Conservation (phyloP, 2,797 vertebrate species). For the Tenualosa thibaudeaui region DNA sequence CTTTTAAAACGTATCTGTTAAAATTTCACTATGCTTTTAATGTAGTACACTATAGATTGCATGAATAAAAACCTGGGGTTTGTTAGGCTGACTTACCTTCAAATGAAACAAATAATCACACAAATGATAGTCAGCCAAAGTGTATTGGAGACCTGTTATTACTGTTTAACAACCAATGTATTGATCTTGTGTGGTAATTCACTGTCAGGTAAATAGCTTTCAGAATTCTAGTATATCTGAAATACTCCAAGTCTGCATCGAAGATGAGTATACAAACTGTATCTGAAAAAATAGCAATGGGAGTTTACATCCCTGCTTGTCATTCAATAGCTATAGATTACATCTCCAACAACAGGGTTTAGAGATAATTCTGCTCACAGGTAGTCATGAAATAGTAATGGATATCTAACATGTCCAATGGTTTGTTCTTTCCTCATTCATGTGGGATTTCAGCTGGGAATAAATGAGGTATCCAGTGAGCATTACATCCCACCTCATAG, state of each 20-base stretch:
- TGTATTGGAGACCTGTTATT: neutral
- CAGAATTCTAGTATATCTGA: neutral
- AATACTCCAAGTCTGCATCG: neutral
- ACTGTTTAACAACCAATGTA: neutral
- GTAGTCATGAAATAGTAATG: conserved; percentile 42
- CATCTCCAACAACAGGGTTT: neutral
- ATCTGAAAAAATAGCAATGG: neutral
- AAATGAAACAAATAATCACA: neutral
- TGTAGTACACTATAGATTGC: neutral
- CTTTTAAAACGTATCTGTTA: neutral
- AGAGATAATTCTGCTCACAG: conserved; percentile 25
- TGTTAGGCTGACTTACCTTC: neutral
- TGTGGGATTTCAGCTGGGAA: neutral
- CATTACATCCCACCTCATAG: too few relatives aligned
- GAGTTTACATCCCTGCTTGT: neutral
- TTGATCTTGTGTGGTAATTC: neutral
- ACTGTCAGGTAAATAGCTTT: neutral
- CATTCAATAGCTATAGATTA: neutral
- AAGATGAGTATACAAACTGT: neutral
- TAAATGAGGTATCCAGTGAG: neutral
- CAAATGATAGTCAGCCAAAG: neutral
- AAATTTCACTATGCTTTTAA: neutral
- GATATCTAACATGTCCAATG: conserved; percentile 42
- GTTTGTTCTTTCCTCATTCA: conserved; percentile 51
- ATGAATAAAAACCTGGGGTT: neutral